Evolutionary conservation across 2,888 invertebrate genomes (phyloP), one percentile per base, ranked within the genome.

Genomic region (Pyrrhia umbra): DNA sequence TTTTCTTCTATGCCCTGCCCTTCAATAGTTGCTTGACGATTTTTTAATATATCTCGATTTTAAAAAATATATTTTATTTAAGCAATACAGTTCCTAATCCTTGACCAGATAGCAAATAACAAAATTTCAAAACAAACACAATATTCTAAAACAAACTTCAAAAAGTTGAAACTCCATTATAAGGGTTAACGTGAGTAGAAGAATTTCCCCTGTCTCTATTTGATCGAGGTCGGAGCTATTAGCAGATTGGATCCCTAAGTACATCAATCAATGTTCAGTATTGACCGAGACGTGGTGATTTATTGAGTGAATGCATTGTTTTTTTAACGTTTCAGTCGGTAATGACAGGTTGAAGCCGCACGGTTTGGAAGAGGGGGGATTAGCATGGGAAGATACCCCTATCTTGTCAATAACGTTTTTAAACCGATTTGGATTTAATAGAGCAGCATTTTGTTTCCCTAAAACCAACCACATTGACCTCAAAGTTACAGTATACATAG

Each of bases 201-300:
- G 86, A 83, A 83, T 79, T 75, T 67, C 67, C 74, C 83, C 81
- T 54, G 81, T 86, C 87, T 87, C 80, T 81, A 79, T 82, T 85
- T 84, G 86, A 88, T 86, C 71, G 83, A 72, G 86, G 86, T 85
- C 81, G 79, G 25, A 63, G 76, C 81, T 81, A 79, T 88, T 88
- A 88, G 87, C 85, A 79, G 85, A 88, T 88, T 88, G 88, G 77
- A 84, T 81, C 77, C 75, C 75, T 54, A 39, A 70, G 64, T 62
- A 73, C 83, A 82, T 83, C 85, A 80, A 85, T 85, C 85, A 85
- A 76, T 75, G 82, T 80, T 75, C 63, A 65, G 72, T 58, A 77
- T 68, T 77, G 80, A 78, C 80, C 75, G 68, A 80, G 57, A 69
- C 68, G 34, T 52, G 49, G 79, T 79, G 81, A 82, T 81, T 82